These are phyloP conservation scores for Perizoma flavofasciatum DNA, from an alignment of 2,888 invertebrate species.

Conservation along the genomic window DNA sequence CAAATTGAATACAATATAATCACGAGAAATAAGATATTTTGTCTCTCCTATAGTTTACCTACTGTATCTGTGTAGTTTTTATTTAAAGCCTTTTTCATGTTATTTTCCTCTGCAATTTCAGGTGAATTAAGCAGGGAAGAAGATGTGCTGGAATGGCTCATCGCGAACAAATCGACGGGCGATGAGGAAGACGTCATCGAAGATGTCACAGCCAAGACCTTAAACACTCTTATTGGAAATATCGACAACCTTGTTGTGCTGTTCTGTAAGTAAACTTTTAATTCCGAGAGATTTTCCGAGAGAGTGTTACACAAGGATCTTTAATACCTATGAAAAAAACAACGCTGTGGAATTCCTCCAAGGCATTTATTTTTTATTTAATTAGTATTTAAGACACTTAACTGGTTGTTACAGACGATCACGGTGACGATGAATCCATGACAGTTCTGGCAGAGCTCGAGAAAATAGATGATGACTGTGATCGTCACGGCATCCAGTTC, in stretches of 20 bases:
- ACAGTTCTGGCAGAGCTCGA: conserved; percentile 93
- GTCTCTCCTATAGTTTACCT: too few relatives aligned
- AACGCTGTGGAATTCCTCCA: too few relatives aligned
- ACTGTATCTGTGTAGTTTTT: too few relatives aligned
- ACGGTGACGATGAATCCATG: conserved; percentile 94
- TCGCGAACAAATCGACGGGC: conserved; percentile 96
- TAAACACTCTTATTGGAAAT: conserved; percentile 93
- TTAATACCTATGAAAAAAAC: too few relatives aligned
- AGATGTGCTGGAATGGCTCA: conserved; percentile 96
- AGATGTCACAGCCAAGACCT: conserved; percentile 95
- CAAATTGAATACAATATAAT: too few relatives aligned
- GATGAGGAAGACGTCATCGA: conserved; percentile 97
- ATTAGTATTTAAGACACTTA: too few relatives aligned
- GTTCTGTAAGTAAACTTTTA: conserved; percentile 88
- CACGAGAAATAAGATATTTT: too few relatives aligned
- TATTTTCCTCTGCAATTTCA: conserved; percentile 41
- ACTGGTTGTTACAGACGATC: conserved; percentile 88
- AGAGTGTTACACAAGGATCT: too few relatives aligned
- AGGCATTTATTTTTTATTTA: too few relatives aligned
- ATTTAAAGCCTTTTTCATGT: background rate
- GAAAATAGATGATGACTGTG: conserved; percentile 97
- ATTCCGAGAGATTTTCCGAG: background rate
- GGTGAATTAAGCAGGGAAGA: conserved; percentile 95
- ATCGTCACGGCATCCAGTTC: conserved; percentile 95
- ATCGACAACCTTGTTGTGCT: conserved; percentile 96